phyloP scores from a whole-genome alignment of 2,888 invertebrate species.

The Cryptocephalus moraei region DNA sequence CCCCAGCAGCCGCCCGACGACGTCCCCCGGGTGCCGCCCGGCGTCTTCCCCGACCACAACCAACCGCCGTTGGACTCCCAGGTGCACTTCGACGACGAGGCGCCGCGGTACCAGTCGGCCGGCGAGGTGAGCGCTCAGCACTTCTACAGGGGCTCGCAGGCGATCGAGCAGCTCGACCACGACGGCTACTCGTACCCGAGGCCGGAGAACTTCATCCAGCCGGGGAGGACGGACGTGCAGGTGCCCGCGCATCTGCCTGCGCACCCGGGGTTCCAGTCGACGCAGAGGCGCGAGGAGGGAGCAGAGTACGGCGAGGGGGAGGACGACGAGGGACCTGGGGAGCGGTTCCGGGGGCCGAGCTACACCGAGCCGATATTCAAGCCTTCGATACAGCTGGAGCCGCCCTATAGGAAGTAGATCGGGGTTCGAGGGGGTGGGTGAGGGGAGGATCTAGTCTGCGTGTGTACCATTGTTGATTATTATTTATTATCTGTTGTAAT shows the following conservation, averaged over 20 bases:
- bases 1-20: not conserved
- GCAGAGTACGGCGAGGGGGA: constrained; percentile 1
- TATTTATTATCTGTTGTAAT: no score
- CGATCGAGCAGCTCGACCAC: constrained; percentile 10
- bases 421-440: no score
- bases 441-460: no score
- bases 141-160: constrained; percentile 10
- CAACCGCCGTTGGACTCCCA: constrained; percentile 12
- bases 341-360: constrained; percentile 1
- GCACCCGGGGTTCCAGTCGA: constrained; percentile 22
- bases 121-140: constrained; percentile 14
- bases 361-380: constrained; percentile 14
- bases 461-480: no score
- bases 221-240: constrained; percentile 31
- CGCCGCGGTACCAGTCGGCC: constrained; percentile 6
- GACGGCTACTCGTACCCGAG: constrained; percentile 13
- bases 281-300: constrained; percentile 12
- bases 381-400: constrained; percentile 23
- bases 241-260: constrained; percentile 29
- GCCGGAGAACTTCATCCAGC: constrained; percentile 21
- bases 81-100: constrained; percentile 10
- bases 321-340: not conserved
- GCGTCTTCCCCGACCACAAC: constrained; percentile 8
- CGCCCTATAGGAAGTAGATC: constrained; percentile 21
- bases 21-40: not conserved